These are phyloP conservation scores for Hypselothyrea guttata DNA, from an alignment of 2,888 invertebrate species.

Conservation along the genomic window DNA sequence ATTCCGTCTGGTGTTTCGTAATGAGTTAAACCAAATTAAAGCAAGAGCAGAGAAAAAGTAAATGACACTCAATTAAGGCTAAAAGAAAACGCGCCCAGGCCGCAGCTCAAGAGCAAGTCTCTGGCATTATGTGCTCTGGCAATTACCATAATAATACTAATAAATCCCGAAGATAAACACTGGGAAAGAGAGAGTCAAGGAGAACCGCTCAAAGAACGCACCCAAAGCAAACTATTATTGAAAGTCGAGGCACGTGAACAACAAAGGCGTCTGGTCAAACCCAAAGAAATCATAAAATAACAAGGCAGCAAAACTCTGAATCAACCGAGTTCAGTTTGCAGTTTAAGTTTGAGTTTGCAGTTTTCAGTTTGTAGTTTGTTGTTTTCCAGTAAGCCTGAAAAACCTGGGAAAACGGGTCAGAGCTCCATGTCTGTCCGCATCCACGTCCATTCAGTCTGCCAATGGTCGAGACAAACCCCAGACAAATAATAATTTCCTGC, in stretches of 20 bases:
- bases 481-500: conserved; percentile 70
- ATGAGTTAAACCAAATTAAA: conserved; percentile 53
- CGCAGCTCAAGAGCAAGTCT: too few species aligned
- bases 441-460: conserved; percentile 28
- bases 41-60: conserved; percentile 25
- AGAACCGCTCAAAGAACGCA: conserved; percentile 6
- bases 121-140: too few species aligned
- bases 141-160: conserved; percentile 67
- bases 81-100: conserved; percentile 40
- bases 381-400: conserved; percentile 10
- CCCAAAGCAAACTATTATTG: not conserved
- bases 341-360: too few species aligned
- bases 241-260: conserved; percentile 1
- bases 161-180: conserved; percentile 29
- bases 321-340: too few species aligned
- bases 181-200: conserved; percentile 13
- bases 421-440: not conserved
- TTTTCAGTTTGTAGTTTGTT: not conserved
- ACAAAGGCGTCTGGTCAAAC: not conserved
- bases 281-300: not conserved
- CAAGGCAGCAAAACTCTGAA: not conserved
- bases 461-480: conserved; percentile 53
- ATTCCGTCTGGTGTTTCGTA: not conserved
- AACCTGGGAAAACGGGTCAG: conserved; percentile 33
- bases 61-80: conserved; percentile 40